Conservation (phyloP, 2,113 vertebrate species). For the Danio rerio region GRCz12tu NC_133190.1:11845001-11845500, state of each 20-base stretch:
- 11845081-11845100: conserved; percentile 47
- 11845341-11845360: too few species aligned
- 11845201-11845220: background rate
- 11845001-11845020: conserved; percentile 75
- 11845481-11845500: too few species aligned
- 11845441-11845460: too few species aligned
- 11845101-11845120: conserved; percentile 48
- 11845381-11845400: too few species aligned
- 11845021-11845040: conserved; percentile 69
- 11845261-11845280: too few species aligned
- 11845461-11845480: too few species aligned
- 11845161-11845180: conserved; percentile 10
- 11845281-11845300: too few species aligned
- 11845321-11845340: too few species aligned
- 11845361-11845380: too few species aligned
- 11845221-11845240: background rate
- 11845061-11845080: conserved; percentile 67
- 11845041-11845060: conserved; percentile 72
- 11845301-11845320: too few species aligned
- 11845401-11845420: too few species aligned
- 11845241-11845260: background rate
- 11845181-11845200: conserved; percentile 32
- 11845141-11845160: background rate
- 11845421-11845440: too few species aligned
- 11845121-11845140: conserved; percentile 52